Conservation (phyloP, 1,140 invertebrate species). For the Sminthurinus signatus region DNA sequence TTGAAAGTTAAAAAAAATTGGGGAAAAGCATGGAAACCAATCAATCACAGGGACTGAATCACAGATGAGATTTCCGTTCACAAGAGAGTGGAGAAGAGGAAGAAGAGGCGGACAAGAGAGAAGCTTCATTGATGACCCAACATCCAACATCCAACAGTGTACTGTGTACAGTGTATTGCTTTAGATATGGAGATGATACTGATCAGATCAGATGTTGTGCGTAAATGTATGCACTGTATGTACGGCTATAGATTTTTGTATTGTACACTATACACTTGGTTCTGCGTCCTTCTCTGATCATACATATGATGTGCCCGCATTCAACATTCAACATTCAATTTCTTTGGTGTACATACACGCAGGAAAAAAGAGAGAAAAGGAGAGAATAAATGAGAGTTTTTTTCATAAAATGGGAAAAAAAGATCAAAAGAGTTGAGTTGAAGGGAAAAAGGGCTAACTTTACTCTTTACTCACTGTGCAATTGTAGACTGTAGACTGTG, state of each 20-base stretch:
- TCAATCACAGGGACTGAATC: slow-evolving; percentile 32
- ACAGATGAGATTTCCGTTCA: slow-evolving; percentile 30
- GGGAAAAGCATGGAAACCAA: slow-evolving; percentile 25
- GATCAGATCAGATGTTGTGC: too few relatives aligned
- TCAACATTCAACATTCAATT: too few relatives aligned
- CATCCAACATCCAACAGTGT: background rate
- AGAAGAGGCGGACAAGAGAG: slow-evolving; percentile 20
- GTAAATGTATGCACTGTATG: too few relatives aligned
- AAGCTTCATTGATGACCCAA: background rate
- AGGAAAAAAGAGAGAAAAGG: slow-evolving; percentile 9
- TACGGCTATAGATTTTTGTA: too few relatives aligned
- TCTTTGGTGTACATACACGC: too few relatives aligned
- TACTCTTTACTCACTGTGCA: too few relatives aligned
- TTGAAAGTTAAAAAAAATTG: background rate
- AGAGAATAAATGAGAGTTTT: slow-evolving; percentile 39
- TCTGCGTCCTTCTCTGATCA: too few relatives aligned
- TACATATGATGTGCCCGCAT: too few relatives aligned
- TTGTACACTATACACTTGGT: too few relatives aligned
- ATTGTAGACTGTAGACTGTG: too few relatives aligned
- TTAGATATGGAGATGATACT: too few relatives aligned
- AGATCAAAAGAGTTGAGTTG: slow-evolving; percentile 39
- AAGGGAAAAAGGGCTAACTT: slow-evolving; percentile 17
- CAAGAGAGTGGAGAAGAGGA: background rate
- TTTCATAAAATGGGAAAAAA: slow-evolving; percentile 37
- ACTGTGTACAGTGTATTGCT: too few relatives aligned